Evolutionary conservation across 2,113 vertebrate genomes (phyloP), one percentile per base, ranked within the genome.

Genomic region (Aix galericulata): DNA sequence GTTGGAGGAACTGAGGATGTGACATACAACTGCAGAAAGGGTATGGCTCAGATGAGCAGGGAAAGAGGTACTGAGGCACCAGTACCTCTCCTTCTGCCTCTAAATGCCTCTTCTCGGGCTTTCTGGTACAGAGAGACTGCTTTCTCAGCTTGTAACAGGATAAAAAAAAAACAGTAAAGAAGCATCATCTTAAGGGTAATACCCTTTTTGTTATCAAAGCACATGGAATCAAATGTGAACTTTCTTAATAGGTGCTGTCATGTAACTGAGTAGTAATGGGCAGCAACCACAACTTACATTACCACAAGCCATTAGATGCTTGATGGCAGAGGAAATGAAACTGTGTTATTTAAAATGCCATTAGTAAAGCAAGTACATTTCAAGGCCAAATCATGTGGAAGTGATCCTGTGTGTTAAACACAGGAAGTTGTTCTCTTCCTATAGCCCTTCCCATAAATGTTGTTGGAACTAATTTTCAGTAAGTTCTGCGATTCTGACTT

Each of bases 251-350:
- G 60, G 26, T 34, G 48, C 34, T 31, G 20, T 52, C 34, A 25
- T 40, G 25, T 52, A 48, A 31, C 59, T 52, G 31, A 78, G 15
- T 76, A 75, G 42, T 68, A 83, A 29, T 0, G 0, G 94, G 42
- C 31, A 93, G 25, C 38, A 86, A 15, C 42, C 58, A 72, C 32
- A 52, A 32, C 48, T 26, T 63, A 9, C 93, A 85, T 44, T 82
- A 62, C 53, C 9, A 7, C 71, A 75, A 88, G 32, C 48, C 44
- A 62, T 96, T 75, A 81, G 50, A 68, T 68, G 68, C 42, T 68
- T 82, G 75, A 84, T 90, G 69, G 62, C 75, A 88, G 44, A 64
- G n/a, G 53, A 93, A 83, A 59, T 56, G 13, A 74, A 92, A 69
- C 0, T 0, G 20, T 64, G 40, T 53, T 88, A 56, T 64, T 91